Evolutionary conservation across 2,113 vertebrate species (phyloP), one percentile per base, ranked within the genome.

Genomic region (Oryzias melastigma): DNA sequence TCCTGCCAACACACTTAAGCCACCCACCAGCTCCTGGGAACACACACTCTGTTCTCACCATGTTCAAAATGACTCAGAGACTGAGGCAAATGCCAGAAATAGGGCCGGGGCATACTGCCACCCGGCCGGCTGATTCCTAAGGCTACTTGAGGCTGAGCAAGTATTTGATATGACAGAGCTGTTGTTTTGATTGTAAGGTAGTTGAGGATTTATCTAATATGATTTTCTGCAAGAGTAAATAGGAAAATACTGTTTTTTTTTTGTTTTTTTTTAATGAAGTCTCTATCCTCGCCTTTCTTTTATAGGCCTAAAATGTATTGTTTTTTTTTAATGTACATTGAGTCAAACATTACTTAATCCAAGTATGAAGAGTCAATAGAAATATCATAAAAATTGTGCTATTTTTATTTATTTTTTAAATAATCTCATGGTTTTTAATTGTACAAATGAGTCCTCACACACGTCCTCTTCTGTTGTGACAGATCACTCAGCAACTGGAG

Each of bases 401-500:
- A 7, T 7, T 7, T 29, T 29, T 29, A 7, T 1, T 29, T 7
- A 4, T 27, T 4, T 27, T 25, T 25, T n/a, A n/a, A n/a, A n/a
- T n/a, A n/a, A 25, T 35, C 8, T 35, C 29, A 35, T 35, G 29
- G 29, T 35, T 35, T 35, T 35, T 35, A 10, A 35, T 47, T 18
- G 44, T 47, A 7, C 19, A 7, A 7, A 47, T 19, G 4, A 19
- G 19, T 12, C 35, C 35, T 35, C 35, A 7, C 12, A 4, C 7
- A n/a, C 48, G 0, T 2, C 12, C 7, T 55, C n/a, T 12, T 18
- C 45, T 57, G 15, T n/a, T 27, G 58, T 16, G 80, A 68, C 85
- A 99, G 97, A 99, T 99, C 86, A 99, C 95, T 0, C 95, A 98
- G 84, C 97, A 99, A 79, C 88, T 99, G 61, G 97, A 99, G 77